phyloP scores from a whole-genome alignment of 2,113 vertebrate genomes.

The Oenanthe oenanthe region DNA sequence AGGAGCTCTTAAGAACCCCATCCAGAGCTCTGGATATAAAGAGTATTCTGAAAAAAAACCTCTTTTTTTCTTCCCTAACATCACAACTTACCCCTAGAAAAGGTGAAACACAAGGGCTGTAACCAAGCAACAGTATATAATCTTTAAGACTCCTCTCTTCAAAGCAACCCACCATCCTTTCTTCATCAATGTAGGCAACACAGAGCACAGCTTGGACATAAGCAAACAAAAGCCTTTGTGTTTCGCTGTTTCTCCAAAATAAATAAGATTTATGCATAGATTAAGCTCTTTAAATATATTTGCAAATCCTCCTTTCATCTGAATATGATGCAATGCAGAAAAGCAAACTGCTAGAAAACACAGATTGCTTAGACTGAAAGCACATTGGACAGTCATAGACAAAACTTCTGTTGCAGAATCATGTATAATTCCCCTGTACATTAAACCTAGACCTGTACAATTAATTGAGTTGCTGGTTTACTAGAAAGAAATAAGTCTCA shows the following conservation, averaged over 20 bases:
- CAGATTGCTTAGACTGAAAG: neutral
- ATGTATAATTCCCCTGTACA: neutral
- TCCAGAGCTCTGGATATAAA: neutral
- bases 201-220: neutral
- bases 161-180: neutral
- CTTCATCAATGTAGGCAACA: rapidly evolving
- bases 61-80: neutral
- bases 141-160: neutral
- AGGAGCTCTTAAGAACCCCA: neutral
- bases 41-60: neutral
- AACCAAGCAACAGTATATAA: constrained; percentile 32
- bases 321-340: neutral
- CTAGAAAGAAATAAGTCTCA: neutral
- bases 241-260: neutral
- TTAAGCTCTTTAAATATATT: neutral
- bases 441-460: neutral
- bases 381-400: neutral
- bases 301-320: neutral
- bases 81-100: neutral
- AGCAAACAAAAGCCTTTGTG: neutral
- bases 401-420: neutral
- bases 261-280: neutral
- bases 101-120: constrained; percentile 2
- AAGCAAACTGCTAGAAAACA: neutral
- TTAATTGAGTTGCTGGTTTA: neutral